Percentiles rank a stretch among this genome's conserved stretches.
Conservation (phyloP, 2,797 vertebrate species). For the Graptemys geographica region DNA sequence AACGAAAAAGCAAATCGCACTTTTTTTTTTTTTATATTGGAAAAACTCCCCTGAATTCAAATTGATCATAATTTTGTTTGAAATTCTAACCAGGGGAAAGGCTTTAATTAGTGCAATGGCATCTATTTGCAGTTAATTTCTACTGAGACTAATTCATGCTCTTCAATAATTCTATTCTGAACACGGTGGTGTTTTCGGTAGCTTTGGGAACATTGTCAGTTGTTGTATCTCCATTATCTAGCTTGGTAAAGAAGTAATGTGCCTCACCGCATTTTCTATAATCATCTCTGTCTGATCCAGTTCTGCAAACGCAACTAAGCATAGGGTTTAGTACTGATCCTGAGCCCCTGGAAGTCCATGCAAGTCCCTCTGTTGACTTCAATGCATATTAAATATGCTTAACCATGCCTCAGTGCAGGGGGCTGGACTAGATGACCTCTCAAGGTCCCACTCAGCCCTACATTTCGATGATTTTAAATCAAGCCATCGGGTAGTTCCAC, state of each 20-base stretch:
- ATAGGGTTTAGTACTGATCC: not conserved
- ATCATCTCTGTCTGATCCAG: not conserved
- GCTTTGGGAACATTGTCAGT: not conserved
- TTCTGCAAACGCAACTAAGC: not conserved
- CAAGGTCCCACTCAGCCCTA: not conserved
- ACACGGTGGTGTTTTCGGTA: not conserved
- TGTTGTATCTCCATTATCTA: not conserved
- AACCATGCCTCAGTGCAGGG: not conserved
- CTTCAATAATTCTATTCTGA: not conserved
- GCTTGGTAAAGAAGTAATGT: not conserved
- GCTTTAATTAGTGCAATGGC: not conserved
- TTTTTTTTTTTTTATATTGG: not conserved
- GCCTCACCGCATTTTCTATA: not conserved
- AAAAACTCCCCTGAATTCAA: not conserved
- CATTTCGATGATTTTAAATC: no score
- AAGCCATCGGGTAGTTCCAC: not conserved
- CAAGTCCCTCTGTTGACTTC: not conserved
- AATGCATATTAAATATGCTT: not conserved
- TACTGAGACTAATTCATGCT: not conserved
- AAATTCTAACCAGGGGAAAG: not conserved
- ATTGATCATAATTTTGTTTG: not conserved
- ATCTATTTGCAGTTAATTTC: not conserved
- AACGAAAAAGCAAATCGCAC: conserved; percentile 48
- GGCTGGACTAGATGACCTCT: not conserved
- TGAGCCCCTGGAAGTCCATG: not conserved